phyloP scores from a whole-genome alignment of 2,113 vertebrate species.

The Pagrus major region DNA sequence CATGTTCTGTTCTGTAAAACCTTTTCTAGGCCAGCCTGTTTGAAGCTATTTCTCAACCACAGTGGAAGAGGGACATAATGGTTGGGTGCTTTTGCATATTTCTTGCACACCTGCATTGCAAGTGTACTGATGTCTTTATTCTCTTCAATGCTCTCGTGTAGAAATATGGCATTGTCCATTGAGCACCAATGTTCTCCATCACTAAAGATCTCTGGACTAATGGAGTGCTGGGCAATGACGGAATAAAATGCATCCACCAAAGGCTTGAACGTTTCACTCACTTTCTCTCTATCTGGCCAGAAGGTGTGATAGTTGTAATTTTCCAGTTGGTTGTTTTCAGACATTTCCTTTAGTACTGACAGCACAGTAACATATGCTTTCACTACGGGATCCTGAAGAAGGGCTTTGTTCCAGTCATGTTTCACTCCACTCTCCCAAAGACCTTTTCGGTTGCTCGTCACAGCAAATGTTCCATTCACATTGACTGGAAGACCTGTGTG shows the following conservation, averaged over 20 bases:
- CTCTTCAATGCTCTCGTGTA: slow-evolving; percentile 79
- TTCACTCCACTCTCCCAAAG: slow-evolving; percentile 84
- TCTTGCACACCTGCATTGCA: slow-evolving; percentile 79
- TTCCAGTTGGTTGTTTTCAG: slow-evolving; percentile 78
- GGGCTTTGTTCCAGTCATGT: slow-evolving; percentile 85
- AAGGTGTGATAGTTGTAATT: slow-evolving; percentile 84
- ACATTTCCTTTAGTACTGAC: slow-evolving; percentile 84
- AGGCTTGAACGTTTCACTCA: slow-evolving; percentile 83
- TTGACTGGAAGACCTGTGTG: slow-evolving; percentile 87
- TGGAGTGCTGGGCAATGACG: slow-evolving; percentile 65
- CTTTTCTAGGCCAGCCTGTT: slow-evolving; percentile 61
- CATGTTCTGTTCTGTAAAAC: slow-evolving; percentile 78
- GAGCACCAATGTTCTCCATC: slow-evolving; percentile 86
- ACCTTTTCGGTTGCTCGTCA: slow-evolving; percentile 89
- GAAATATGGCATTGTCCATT: slow-evolving; percentile 78
- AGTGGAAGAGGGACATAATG: slow-evolving; percentile 82
- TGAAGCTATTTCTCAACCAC: slow-evolving; percentile 81
- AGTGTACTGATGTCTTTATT: slow-evolving; percentile 71
- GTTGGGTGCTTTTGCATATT: slow-evolving; percentile 62
- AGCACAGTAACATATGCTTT: slow-evolving; percentile 83
- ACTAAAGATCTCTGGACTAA: slow-evolving; percentile 82
- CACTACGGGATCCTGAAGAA: slow-evolving; percentile 81
- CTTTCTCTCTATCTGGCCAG: slow-evolving; percentile 84
- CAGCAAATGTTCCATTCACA: slow-evolving; percentile 88
- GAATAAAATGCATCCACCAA: slow-evolving; percentile 86